These are phyloP conservation scores for Melopsittacus undulatus DNA, from an alignment of 2,797 vertebrate genomes.

Conservation along the genomic window DNA sequence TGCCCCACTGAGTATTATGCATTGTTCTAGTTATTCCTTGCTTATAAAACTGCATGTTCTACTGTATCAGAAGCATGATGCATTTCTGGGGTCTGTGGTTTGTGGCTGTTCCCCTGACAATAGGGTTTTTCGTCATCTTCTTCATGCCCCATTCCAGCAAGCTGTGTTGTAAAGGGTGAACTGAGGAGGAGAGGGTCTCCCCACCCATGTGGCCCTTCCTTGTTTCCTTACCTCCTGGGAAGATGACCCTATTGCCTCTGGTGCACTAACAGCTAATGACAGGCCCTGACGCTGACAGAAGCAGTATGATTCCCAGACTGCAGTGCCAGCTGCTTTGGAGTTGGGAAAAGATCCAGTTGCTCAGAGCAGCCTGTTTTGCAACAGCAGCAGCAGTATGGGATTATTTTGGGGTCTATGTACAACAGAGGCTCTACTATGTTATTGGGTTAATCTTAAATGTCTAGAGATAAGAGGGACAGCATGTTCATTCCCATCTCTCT, in stretches of 20 bases:
- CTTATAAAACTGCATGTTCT: not conserved
- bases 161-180: not conserved
- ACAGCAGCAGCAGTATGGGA: not conserved
- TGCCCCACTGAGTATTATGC: conserved; percentile 2
- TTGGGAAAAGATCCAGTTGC: not conserved
- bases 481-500: not conserved
- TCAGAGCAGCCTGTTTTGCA: conserved; percentile 2
- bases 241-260: not conserved
- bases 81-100: not conserved
- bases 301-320: not conserved
- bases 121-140: not conserved
- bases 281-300: not conserved
- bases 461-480: not conserved
- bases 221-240: not conserved
- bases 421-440: not conserved
- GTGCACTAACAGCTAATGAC: not conserved
- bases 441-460: not conserved
- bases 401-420: not conserved
- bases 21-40: conserved; percentile 5
- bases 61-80: not conserved
- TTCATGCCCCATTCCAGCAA: not conserved
- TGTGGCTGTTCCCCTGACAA: not conserved
- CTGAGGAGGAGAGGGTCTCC: not conserved
- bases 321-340: conserved; percentile 25
- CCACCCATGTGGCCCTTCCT: not conserved